phyloP scores from a whole-genome alignment of 2,797 vertebrate genomes.

The Masticophis lateralis region DNA sequence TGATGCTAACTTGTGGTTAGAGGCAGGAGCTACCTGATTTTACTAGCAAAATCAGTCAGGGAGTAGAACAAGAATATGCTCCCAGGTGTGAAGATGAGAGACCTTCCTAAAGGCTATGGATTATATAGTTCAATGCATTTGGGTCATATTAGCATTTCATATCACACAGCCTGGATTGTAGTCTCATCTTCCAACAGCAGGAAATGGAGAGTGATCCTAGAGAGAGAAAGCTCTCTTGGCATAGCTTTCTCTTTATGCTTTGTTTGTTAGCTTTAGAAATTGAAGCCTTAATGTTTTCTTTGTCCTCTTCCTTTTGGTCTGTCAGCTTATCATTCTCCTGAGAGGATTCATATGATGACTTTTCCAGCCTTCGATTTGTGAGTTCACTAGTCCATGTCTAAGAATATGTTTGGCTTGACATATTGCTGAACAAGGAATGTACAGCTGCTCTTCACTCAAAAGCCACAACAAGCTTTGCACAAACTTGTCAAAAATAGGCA shows the following conservation, averaged over 20 bases:
- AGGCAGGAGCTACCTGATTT: constrained; percentile 56
- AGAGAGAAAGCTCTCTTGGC: constrained; percentile 11
- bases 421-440: background rate
- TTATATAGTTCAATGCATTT: constrained; percentile 67
- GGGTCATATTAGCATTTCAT: constrained; percentile 70
- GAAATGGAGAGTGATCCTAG: constrained; percentile 44
- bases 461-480: background rate
- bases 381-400: background rate
- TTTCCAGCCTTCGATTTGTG: background rate
- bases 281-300: background rate
- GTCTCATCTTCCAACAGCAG: constrained; percentile 46
- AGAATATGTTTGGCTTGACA: background rate
- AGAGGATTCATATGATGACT: background rate
- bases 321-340: background rate
- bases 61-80: constrained; percentile 55
- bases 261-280: background rate
- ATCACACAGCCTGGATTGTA: constrained; percentile 48
- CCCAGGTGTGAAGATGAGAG: constrained; percentile 55
- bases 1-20: constrained; percentile 37
- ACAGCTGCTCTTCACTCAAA: background rate
- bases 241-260: background rate
- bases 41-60: constrained; percentile 57
- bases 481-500: background rate
- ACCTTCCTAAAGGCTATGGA: constrained; percentile 68
- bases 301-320: background rate